Conservation (phyloP, 1,140 invertebrate species). For the Papilio glaucus region DNA sequence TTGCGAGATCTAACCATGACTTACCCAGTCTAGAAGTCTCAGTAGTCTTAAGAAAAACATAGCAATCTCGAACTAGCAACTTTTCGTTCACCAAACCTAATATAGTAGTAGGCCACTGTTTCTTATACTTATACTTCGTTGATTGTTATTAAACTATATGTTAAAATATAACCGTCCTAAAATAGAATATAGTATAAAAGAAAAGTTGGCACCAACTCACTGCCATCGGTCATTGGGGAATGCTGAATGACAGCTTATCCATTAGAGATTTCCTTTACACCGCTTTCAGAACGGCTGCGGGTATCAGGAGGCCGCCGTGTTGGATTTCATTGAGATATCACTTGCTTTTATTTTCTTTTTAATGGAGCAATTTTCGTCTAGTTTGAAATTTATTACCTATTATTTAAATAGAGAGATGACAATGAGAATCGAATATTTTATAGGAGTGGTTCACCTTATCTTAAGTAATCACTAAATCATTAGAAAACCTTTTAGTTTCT, state of each 20-base stretch:
- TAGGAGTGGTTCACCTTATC: too few species aligned
- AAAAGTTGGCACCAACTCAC: constrained; percentile 19
- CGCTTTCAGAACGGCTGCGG: constrained; percentile 23
- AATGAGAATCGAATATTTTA: too few species aligned
- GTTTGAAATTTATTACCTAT: background rate
- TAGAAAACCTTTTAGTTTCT: too few species aligned
- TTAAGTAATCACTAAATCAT: too few species aligned
- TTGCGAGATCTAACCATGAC: too few species aligned
- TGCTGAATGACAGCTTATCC: constrained; percentile 31
- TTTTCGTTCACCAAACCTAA: too few species aligned
- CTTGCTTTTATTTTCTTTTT: background rate
- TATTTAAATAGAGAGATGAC: too few species aligned
- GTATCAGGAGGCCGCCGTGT: constrained; percentile 5
- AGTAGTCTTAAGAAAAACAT: too few species aligned
- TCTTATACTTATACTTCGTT: too few species aligned
- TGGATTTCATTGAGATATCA: constrained; percentile 20
- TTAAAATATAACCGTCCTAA: background rate
- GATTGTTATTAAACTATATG: background rate
- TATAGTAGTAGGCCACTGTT: too few species aligned
- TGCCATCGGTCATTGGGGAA: constrained; percentile 33
- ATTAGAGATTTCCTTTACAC: constrained; percentile 36
- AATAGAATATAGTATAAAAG: constrained; percentile 6
- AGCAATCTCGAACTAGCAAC: too few species aligned
- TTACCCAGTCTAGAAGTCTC: too few species aligned
- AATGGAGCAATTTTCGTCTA: background rate